These are phyloP conservation scores for Drosophila quinaria DNA, from an alignment of 2,888 invertebrate species.

Conservation along the genomic window DNA sequence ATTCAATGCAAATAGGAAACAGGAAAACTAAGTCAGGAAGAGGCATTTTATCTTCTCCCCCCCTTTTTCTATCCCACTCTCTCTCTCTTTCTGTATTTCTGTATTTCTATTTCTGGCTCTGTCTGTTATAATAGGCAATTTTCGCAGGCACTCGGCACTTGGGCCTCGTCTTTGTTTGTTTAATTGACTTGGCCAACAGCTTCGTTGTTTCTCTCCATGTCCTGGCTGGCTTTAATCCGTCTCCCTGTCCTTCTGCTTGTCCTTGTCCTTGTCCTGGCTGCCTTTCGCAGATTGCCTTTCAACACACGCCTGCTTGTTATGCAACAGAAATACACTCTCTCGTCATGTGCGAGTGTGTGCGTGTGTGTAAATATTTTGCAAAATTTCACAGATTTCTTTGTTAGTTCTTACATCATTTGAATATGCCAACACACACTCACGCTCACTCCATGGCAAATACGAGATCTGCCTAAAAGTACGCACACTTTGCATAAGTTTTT, in stretches of 20 bases:
- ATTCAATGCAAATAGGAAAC: slow-evolving; percentile 64
- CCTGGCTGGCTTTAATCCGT: slow-evolving; percentile 30
- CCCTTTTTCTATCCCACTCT: not conserved
- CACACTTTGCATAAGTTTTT: slow-evolving; percentile 77
- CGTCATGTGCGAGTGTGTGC: slow-evolving; percentile 27
- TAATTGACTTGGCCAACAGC: slow-evolving; percentile 78
- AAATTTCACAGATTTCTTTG: slow-evolving; percentile 78
- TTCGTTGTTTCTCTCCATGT: slow-evolving; percentile 21
- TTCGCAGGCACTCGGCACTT: slow-evolving; percentile 62
- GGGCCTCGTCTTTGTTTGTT: slow-evolving; percentile 73
- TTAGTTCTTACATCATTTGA: slow-evolving; percentile 68
- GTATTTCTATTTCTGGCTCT: not conserved
- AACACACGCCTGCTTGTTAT: slow-evolving; percentile 68
- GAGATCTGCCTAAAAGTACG: slow-evolving; percentile 51
- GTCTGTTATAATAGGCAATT: slow-evolving; percentile 68
- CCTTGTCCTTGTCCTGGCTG: slow-evolving; percentile 34
- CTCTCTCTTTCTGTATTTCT: not conserved
- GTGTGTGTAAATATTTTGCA: slow-evolving; percentile 70
- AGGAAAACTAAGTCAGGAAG: slow-evolving; percentile 63
- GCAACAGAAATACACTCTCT: slow-evolving; percentile 50
- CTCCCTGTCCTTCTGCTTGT: not conserved
- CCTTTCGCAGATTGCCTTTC: slow-evolving; percentile 58
- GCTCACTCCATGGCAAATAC: slow-evolving; percentile 7
- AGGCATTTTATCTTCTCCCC: slow-evolving; percentile 5
- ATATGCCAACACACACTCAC: slow-evolving; percentile 50